phyloP scores from a whole-genome alignment of 2,797 vertebrate species.

The Holocentrus rufus region DNA sequence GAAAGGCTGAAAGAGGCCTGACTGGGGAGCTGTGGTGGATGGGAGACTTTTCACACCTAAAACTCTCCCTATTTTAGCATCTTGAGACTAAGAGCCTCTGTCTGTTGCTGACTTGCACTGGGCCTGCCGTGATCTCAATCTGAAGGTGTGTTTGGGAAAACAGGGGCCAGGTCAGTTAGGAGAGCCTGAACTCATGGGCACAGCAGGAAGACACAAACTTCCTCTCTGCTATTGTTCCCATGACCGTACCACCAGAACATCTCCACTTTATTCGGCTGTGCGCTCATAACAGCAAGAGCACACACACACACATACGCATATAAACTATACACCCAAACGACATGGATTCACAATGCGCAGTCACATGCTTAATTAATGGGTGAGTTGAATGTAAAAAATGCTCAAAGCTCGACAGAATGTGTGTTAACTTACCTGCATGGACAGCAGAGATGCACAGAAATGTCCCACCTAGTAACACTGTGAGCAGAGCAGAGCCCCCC shows the following conservation, averaged over 20 bases:
- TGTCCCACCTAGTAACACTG: conserved; percentile 59
- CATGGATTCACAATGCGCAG: not conserved
- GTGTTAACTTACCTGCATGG: conserved; percentile 67
- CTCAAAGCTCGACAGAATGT: not conserved
- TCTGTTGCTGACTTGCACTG: not conserved
- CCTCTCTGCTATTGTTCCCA: conserved; percentile 61
- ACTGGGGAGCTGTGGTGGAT: not conserved
- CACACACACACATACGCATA: not conserved
- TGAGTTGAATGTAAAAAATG: conserved; percentile 10
- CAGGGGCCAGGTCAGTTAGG: not conserved
- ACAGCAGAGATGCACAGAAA: conserved; percentile 60
- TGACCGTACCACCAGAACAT: conserved; percentile 30
- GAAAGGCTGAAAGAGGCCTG: not conserved
- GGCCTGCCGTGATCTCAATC: not conserved
- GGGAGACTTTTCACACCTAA: too few species aligned
- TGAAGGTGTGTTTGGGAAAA: not conserved
- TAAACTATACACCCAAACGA: not conserved
- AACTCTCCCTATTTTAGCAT: too few species aligned
- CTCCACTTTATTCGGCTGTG: conserved; percentile 30
- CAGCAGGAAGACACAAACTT: conserved; percentile 32
- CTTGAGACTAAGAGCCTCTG: not conserved
- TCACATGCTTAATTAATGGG: conserved; percentile 3
- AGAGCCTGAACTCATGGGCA: not conserved
- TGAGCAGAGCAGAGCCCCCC: conserved; percentile 70
- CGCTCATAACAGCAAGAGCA: not conserved